These are phyloP conservation scores for Sesamia nonagrioides DNA, from an alignment of 1,140 invertebrate species.

Conservation along the genomic window DNA sequence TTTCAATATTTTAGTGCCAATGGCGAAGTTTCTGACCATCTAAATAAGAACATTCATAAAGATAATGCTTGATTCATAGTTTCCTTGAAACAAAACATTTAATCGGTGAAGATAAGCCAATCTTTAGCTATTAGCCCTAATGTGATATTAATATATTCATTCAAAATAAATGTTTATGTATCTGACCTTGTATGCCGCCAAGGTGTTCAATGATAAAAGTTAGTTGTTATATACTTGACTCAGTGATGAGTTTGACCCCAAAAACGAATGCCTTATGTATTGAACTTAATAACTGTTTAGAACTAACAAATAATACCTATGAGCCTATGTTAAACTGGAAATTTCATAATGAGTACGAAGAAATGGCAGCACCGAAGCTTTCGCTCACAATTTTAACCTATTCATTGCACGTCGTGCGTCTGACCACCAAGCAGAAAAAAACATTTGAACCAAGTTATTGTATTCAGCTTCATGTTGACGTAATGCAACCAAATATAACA, in stretches of 20 bases:
- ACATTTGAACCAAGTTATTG: conserved; percentile 3
- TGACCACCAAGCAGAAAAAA: neutral
- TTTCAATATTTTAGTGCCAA: neutral
- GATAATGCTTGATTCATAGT: conserved; percentile 21
- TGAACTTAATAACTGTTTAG: neutral
- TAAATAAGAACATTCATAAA: conserved; percentile 10
- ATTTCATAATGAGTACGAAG: conserved; percentile 37
- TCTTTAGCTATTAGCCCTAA: conserved; percentile 60
- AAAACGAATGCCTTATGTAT: neutral
- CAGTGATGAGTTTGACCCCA: neutral
- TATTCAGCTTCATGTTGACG: conserved; percentile 4
- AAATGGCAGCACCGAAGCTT: conserved; percentile 38
- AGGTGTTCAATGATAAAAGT: conserved; percentile 21
- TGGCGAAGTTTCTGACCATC: neutral
- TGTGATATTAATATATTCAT: conserved; percentile 44
- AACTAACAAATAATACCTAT: conserved; percentile 9
- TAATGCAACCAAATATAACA: neutral
- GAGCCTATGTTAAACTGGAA: conserved; percentile 6
- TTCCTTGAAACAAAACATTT: conserved; percentile 30
- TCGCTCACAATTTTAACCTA: conserved; percentile 36
- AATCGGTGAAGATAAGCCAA: conserved; percentile 51
- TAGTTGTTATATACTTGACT: neutral
- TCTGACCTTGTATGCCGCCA: conserved; percentile 21
- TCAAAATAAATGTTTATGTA: conserved; percentile 24
- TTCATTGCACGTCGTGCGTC: conserved; percentile 37